Percentiles rank a stretch among this genome's conserved stretches.
Conservation (phyloP, 2,888 invertebrate genomes). For the Euproctis similis region DNA sequence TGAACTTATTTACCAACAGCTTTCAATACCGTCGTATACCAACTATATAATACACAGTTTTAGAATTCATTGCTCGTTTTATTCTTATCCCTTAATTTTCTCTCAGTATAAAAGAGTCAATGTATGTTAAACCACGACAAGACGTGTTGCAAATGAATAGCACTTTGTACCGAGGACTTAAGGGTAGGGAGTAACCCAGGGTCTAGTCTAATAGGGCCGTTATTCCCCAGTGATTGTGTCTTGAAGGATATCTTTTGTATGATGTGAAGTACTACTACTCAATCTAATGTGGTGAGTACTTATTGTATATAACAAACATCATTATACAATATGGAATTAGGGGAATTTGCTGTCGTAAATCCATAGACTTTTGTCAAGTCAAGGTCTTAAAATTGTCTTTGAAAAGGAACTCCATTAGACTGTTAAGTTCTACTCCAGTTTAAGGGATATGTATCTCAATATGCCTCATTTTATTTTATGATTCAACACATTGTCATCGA, state of each 20-base stretch:
- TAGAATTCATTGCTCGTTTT: constrained; percentile 19
- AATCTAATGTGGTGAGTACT: no score
- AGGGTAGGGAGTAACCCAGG: constrained; percentile 34
- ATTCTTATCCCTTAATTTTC: background rate
- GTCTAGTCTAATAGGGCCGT: constrained; percentile 34
- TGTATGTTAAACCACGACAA: constrained; percentile 18
- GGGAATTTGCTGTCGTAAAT: no score
- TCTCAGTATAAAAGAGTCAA: constrained; percentile 13
- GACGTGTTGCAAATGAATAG: constrained; percentile 5
- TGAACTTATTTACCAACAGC: constrained; percentile 29
- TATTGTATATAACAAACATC: no score
- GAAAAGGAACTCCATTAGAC: no score
- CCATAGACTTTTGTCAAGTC: no score
- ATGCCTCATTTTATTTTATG: no score
- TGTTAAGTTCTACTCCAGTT: no score
- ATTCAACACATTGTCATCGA: constrained; percentile 3
- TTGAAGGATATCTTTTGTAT: constrained; percentile 50
- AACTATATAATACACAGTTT: no score
- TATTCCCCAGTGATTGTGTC: constrained; percentile 48
- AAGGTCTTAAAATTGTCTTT: no score
- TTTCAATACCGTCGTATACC: constrained; percentile 15
- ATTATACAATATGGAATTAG: no score
- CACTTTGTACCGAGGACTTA: constrained; percentile 9
- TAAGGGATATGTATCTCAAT: no score
- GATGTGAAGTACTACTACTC: constrained; percentile 33